Conservation (phyloP, 2,888 invertebrate species). For the Drosophila anomelani region DNA sequence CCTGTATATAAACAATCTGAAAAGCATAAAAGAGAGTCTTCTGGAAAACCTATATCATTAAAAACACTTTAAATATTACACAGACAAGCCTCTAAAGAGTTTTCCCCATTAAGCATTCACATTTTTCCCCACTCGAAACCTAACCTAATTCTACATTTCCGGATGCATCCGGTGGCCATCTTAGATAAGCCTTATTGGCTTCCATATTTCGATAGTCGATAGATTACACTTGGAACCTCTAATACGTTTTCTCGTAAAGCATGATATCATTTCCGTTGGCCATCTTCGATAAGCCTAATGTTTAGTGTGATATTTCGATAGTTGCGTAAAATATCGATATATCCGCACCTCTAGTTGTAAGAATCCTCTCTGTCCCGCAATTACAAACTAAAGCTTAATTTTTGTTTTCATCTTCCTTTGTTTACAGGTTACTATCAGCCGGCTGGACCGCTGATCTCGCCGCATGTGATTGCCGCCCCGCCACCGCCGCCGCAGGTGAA, state of each 20-base stretch:
- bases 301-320: neutral
- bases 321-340: neutral
- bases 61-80: no score
- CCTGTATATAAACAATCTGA: no score
- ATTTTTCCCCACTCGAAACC: no score
- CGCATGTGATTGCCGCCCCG: conserved; percentile 85
- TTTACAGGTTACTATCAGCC: conserved; percentile 94
- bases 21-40: no score
- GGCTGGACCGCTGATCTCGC: conserved; percentile 94
- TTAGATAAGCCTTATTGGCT: neutral
- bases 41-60: no score
- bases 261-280: neutral
- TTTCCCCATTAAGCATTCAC: no score
- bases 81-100: no score
- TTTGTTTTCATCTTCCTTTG: conserved; percentile 69
- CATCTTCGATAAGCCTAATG: neutral
- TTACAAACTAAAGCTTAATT: conserved; percentile 1
- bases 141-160: neutral
- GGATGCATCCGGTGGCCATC: neutral
- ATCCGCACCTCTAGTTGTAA: neutral
- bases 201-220: neutral
- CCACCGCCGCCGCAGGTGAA: conserved; percentile 68
- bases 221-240: neutral
- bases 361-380: neutral
- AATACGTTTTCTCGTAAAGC: neutral